Evolutionary conservation across 2,113 vertebrate genomes (phyloP), one percentile per base, ranked within the genome.

Genomic region (Nyctibius bracteatus): DNA sequence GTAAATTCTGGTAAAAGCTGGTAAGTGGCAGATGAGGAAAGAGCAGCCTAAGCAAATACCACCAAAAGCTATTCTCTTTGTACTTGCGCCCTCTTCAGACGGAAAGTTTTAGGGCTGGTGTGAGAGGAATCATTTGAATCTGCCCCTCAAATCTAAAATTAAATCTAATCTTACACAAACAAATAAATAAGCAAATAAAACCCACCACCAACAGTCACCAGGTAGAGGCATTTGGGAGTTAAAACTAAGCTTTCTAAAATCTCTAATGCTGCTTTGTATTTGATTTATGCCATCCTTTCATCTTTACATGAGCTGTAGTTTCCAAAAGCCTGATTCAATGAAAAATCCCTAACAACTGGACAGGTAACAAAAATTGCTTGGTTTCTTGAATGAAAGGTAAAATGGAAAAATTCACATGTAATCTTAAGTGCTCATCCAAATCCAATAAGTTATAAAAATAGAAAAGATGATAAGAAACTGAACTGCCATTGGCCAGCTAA

Each of bases 361-460:
- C 73, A 81, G 55, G 63, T 74, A 71, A 74, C 58, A 63, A 88
- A 95, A 94, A 91, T 54, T 81, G 27, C 43, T 44, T 47, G 41
- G 58, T 47, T 92, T 85, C 92, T 67, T 62, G 54, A 95, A 81
- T 54, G 63, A 30, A 71, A 82, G 74, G 67, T 43, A 81, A 93
- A 96, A 90, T 86, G 66, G 63, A 92, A 96, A 96, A 91, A 82
- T 23, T 92, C 91, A 82, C 66, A 74, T 31, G 30, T 81, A 96
- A 97, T 96, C 92, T 88, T 90, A 93, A 93, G 91, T 75, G 85
- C 39, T 87, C 70, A 92, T 96, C 94, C 70, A 91, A 92, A 94
- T 86, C 92, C 82, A 93, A 31, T 94, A 92, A 83, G 63, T 65
- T 94, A 79, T 58, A 94, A 92, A 96, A 94, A 93, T 79, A 81